Evolutionary conservation across 2,113 vertebrate species (phyloP).

Genomic region (Gadus macrocephalus): DNA sequence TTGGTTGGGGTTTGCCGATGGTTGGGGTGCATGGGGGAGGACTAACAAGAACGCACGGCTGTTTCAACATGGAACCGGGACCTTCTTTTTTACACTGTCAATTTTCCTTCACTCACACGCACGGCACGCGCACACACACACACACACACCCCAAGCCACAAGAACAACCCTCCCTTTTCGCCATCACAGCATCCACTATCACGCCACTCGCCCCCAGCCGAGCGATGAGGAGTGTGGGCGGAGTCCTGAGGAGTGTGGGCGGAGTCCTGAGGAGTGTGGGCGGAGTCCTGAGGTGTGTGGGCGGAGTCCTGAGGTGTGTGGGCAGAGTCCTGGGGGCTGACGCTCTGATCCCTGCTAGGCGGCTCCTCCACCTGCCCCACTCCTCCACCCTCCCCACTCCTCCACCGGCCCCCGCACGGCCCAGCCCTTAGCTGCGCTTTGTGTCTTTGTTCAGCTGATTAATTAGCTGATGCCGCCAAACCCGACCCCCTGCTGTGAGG

Average conservation of each 20-base stretch:
- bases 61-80: slow-evolving; percentile 62
- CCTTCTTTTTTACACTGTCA: slow-evolving; percentile 67
- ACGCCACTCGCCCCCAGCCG: slow-evolving; percentile 58
- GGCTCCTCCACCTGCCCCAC: not conserved
- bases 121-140: slow-evolving; percentile 1
- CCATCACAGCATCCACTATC: slow-evolving; percentile 61
- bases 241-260: slow-evolving; percentile 30
- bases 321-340: slow-evolving; percentile 43
- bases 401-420: slow-evolving; percentile 15
- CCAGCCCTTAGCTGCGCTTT: slow-evolving; percentile 51
- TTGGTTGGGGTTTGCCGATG: no score
- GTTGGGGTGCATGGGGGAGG: slow-evolving; percentile 8
- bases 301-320: slow-evolving; percentile 49
- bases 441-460: slow-evolving; percentile 53
- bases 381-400: not conserved
- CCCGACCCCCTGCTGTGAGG: not conserved
- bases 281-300: slow-evolving; percentile 52
- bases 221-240: slow-evolving; percentile 51
- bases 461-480: slow-evolving; percentile 54
- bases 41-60: slow-evolving; percentile 74
- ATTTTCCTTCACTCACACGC: slow-evolving; percentile 27
- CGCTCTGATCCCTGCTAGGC: slow-evolving; percentile 24
- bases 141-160: slow-evolving; percentile 26
- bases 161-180: slow-evolving; percentile 43
- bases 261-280: slow-evolving; percentile 15